Evolutionary conservation across 35 echinoderm and acorn worm genomes (phyloP), one percentile per base, ranked within the genome.

Genomic region (Anneissia japonica): DNA sequence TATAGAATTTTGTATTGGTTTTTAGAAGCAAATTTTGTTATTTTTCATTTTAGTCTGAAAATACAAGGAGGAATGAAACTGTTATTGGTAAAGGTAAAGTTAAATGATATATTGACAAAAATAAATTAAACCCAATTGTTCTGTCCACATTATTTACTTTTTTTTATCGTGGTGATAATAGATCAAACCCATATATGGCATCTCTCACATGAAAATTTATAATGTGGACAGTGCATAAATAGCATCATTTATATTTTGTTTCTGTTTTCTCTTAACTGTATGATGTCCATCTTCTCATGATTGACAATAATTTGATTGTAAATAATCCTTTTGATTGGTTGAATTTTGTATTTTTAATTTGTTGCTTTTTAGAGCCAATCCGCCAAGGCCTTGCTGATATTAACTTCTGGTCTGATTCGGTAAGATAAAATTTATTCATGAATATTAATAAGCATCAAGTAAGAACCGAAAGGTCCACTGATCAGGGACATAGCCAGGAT

Each of bases 341-440:
- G 28, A 30, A 26, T 36, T 88, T 7, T 39, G 46, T 73, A 9
- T 30, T 82, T 64, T 39, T 73, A 84, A 40, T 55, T 11, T 76
- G 91, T 88, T 85, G 41, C 76, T 79, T 23, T 40, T 75, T 34
- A 35, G 84, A 34, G 39, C 88, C 10, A 39, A 87, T 55, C 77
- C 85, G 0, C 2, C 51, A 64, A 64, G 51, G 51, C 26, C 89
- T 99, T 26, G 87, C 84, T 46, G 96, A 99, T 88, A 80, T 99
- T 78, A 99, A 99, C 81, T 99, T 99, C 76, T 99, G 96, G 96
- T 94, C 96, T 28, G 83, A 99, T 79, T 86, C 76, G 89, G 96
- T 99, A 90, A 91, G 83, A 81, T 46, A 39, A 26, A 31, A 43
- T 31, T 30, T 11, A 37, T 80, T 81, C 12, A 37, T 56, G 10